These are phyloP conservation scores for Sebastes umbrosus DNA, from an alignment of 2,797 vertebrate genomes.

Conservation along the genomic window DNA sequence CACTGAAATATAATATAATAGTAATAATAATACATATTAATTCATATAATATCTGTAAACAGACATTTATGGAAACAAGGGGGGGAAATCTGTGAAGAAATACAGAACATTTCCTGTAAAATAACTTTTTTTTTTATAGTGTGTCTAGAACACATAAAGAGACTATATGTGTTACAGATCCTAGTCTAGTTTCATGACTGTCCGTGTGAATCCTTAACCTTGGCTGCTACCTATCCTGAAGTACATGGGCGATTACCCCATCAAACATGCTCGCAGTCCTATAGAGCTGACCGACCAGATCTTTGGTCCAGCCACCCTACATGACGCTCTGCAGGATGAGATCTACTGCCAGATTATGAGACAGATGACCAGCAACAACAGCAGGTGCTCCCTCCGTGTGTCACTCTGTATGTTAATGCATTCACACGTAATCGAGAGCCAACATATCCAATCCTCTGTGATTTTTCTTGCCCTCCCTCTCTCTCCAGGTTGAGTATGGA, in stretches of 20 bases:
- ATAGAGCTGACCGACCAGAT: constrained; percentile 93
- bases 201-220: constrained; percentile 79
- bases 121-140: no score
- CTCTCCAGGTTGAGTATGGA: constrained; percentile 85
- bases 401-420: not conserved
- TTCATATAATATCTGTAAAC: no score
- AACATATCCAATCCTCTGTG: not conserved
- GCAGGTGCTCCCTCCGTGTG: constrained; percentile 78
- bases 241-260: constrained; percentile 97
- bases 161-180: not conserved
- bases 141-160: not conserved
- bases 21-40: no score
- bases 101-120: no score
- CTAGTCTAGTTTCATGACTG: not conserved
- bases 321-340: constrained; percentile 87
- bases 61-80: no score
- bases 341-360: constrained; percentile 98
- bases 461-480: not conserved
- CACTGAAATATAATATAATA: no score
- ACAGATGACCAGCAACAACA: constrained; percentile 90
- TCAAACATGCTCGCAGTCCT: constrained; percentile 83
- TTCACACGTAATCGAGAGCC: not conserved
- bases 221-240: constrained; percentile 88
- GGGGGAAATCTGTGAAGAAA: no score
- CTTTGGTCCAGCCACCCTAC: constrained; percentile 86